Base-by-base conservation (phyloP, 2,113 vertebrate species). In the Oncorhynchus mykiss region DNA sequence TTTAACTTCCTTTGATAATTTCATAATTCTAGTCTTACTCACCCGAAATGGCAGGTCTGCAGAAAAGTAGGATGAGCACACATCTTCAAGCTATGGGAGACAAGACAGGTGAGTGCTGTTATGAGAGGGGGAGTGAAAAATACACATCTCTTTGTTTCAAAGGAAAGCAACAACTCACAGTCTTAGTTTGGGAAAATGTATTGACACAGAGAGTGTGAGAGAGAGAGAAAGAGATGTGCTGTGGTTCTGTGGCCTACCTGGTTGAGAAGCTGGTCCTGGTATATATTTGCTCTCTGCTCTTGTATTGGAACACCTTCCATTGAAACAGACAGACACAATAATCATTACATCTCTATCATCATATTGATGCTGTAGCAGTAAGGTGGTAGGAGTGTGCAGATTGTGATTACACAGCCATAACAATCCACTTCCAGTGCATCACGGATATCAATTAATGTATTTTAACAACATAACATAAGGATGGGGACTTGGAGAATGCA, bases 291-390 rank as follows among this genome's bases (percentile, higher is more conserved):
- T 75, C 77, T 86, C 84, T 93, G 90, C 75, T 90, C 77, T 79
- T 93, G 90, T 89, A 93, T 71, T 25, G 96, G 95, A 86, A 89
- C 94, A 91, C 95, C 98, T 99, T 82, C 51, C 18, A 73, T n/a
- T 74, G 18, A 74, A 51, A 82, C 18, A 71, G 59, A 72, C 29
- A 5, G 25, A 54, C 59, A 66, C n/a, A 51, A 20, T 29, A 11
- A 67, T 25, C 24, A 27, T 45, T 39, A 9, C 39, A 45, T 45
- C 39, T 45, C 39, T 45, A 45, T 45, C 39, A 45, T 45, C 39
- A 2, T 9, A 45, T 18, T 18, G 25, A 67, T 64, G 8, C 22
- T 22, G 7, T 64, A 22, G 2, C 12, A n/a, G 3, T 27, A 11
- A 67, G 60, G 22, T 11, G 20, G 20, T 24, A 9, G 25, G 25